phyloP scores from a whole-genome alignment of 2,888 invertebrate species.

The Catonia carolina region DNA sequence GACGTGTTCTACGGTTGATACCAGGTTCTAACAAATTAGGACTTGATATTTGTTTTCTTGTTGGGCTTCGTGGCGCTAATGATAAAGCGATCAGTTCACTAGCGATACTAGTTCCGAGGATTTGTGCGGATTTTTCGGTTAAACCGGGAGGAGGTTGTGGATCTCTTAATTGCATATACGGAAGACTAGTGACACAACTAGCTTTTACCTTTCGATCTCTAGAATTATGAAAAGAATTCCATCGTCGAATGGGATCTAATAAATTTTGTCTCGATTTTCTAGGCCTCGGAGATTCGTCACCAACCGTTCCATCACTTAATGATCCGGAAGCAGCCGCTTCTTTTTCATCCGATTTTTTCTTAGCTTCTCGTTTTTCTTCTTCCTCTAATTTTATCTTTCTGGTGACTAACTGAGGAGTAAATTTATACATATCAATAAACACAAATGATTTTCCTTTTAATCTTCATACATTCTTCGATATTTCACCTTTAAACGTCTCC shows the following conservation, averaged over 20 bases:
- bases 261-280: slow-evolving; percentile 37
- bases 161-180: slow-evolving; percentile 15
- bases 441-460: background rate
- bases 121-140: slow-evolving; percentile 19
- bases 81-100: slow-evolving; percentile 24
- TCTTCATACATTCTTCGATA: slow-evolving; percentile 9
- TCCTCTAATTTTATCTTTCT: background rate
- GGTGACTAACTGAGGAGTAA: background rate
- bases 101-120: slow-evolving; percentile 22
- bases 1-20: slow-evolving; percentile 20
- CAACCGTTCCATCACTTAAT: slow-evolving; percentile 36
- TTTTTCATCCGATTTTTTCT: background rate
- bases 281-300: slow-evolving; percentile 35
- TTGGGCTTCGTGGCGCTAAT: slow-evolving; percentile 20
- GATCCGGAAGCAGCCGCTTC: slow-evolving; percentile 4
- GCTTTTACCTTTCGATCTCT: slow-evolving; percentile 21
- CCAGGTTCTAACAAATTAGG: slow-evolving; percentile 27
- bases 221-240: slow-evolving; percentile 46
- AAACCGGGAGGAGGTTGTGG: background rate
- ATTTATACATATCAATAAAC: background rate
- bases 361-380: background rate
- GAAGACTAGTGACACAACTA: slow-evolving; percentile 5
- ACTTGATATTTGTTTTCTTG: slow-evolving; percentile 30
- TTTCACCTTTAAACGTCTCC: slow-evolving; percentile 5
- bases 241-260: slow-evolving; percentile 44